These are phyloP conservation scores for Orthonychiurus folsomi DNA, from an alignment of 2,888 invertebrate genomes.

Conservation along the genomic window DNA sequence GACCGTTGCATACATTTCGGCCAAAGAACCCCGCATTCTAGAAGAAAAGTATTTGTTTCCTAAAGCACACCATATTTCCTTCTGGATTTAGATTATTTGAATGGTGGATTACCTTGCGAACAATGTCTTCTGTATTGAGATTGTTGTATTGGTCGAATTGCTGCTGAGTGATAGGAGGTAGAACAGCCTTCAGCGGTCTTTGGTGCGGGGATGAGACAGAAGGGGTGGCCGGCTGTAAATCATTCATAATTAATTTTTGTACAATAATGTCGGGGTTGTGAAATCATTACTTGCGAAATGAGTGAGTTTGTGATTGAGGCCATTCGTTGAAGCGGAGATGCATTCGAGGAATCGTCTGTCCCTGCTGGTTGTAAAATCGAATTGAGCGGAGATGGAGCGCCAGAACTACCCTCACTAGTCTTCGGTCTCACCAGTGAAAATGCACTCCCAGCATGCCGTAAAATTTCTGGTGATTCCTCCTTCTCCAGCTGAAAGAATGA, in stretches of 20 bases:
- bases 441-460: slow-evolving; percentile 69
- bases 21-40: no score
- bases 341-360: slow-evolving; percentile 66
- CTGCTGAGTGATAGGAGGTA: slow-evolving; percentile 96
- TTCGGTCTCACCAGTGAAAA: slow-evolving; percentile 82
- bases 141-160: slow-evolving; percentile 97
- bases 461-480: slow-evolving; percentile 50
- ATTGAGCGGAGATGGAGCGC: slow-evolving; percentile 47
- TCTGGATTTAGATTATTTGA: no score
- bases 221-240: slow-evolving; percentile 60
- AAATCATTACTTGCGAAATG: slow-evolving; percentile 59
- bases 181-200: slow-evolving; percentile 86
- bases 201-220: slow-evolving; percentile 75
- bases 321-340: slow-evolving; percentile 92
- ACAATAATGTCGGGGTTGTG: not conserved
- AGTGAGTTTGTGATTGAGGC: slow-evolving; percentile 95
- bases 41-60: no score
- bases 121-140: slow-evolving; percentile 96
- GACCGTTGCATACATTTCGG: no score
- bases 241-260: not conserved
- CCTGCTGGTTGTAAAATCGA: slow-evolving; percentile 71
- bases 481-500: slow-evolving; percentile 24
- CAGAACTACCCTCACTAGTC: slow-evolving; percentile 49
- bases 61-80: no score
- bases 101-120: slow-evolving; percentile 65